Evolutionary conservation across 53 echinoderm and acorn worm genomes (phyloP).

Genomic region (Actinopyga echinites): DNA sequence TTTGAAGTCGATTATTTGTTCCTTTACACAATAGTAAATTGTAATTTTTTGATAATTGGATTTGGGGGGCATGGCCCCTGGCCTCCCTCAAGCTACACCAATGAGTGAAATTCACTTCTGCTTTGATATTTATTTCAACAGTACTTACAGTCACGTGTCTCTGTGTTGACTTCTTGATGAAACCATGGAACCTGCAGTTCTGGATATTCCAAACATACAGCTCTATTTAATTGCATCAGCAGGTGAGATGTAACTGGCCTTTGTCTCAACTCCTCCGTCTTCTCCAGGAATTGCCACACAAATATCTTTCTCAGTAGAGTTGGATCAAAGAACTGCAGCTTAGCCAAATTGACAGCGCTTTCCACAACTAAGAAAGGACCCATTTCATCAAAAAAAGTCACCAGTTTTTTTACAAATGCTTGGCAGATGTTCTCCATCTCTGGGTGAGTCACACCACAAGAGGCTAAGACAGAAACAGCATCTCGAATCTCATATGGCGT

Average conservation of each 20-base stretch:
- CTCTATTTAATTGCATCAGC: slow-evolving; percentile 20
- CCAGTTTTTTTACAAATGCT: background rate
- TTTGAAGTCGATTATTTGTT: too few species aligned
- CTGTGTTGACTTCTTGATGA: background rate
- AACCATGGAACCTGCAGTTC: slow-evolving; percentile 31
- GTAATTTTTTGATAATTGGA: too few species aligned
- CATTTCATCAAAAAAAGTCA: background rate
- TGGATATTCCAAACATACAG: slow-evolving; percentile 26
- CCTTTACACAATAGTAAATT: too few species aligned
- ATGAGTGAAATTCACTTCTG: too few species aligned
- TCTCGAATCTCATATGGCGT: slow-evolving; percentile 13
- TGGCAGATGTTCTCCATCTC: background rate
- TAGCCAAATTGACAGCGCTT: background rate
- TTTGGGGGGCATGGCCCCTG: too few species aligned
- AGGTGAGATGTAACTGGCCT: background rate
- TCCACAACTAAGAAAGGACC: background rate
- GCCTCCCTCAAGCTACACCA: too few species aligned
- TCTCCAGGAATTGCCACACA: background rate
- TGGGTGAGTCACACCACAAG: slow-evolving; percentile 4
- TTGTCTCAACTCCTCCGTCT: background rate
- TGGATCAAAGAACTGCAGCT: background rate
- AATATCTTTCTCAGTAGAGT: background rate
- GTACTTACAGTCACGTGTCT: too few species aligned
- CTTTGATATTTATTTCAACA: too few species aligned
- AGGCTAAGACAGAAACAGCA: background rate